phyloP scores from a whole-genome alignment of 2,797 vertebrate species.

The Chloroceryle inda region DNA sequence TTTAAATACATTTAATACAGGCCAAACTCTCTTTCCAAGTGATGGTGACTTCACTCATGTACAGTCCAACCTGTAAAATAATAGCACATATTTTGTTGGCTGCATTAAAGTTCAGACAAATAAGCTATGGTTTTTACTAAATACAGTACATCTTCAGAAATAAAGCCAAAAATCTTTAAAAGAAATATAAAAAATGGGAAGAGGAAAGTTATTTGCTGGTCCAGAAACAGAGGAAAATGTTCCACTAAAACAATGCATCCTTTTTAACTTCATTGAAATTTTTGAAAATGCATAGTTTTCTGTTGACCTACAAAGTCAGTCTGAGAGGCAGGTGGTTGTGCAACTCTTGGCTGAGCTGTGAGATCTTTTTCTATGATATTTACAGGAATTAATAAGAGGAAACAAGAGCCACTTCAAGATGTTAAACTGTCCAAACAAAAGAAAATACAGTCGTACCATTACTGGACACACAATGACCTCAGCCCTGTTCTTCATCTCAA shows the following conservation, averaged over 20 bases:
- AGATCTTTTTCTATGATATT: slow-evolving; percentile 19
- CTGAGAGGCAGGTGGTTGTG: slow-evolving; percentile 30
- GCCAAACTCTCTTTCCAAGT: not conserved
- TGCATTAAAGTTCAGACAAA: not conserved
- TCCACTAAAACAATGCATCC: not conserved
- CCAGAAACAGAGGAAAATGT: not conserved
- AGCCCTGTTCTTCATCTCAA: not conserved
- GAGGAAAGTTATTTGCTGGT: not conserved
- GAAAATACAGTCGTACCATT: not conserved
- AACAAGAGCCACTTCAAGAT: slow-evolving; percentile 59
- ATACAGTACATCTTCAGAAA: not conserved
- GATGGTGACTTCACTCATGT: not conserved
- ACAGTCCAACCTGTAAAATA: not conserved
- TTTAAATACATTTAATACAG: not conserved
- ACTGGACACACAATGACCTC: slow-evolving; percentile 40
- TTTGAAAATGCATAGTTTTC: not conserved
- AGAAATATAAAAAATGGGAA: not conserved
- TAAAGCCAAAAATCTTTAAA: not conserved
- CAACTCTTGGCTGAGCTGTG: slow-evolving; percentile 51
- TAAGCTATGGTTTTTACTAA: not conserved
- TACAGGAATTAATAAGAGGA: slow-evolving; percentile 65
- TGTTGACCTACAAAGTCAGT: not conserved
- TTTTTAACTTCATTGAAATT: not conserved
- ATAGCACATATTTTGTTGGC: not conserved
- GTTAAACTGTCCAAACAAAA: slow-evolving; percentile 42